Evolutionary conservation across 92 coral and sea anemone genomes (phyloP).

Genomic region (Phymanthus crucifer): DNA sequence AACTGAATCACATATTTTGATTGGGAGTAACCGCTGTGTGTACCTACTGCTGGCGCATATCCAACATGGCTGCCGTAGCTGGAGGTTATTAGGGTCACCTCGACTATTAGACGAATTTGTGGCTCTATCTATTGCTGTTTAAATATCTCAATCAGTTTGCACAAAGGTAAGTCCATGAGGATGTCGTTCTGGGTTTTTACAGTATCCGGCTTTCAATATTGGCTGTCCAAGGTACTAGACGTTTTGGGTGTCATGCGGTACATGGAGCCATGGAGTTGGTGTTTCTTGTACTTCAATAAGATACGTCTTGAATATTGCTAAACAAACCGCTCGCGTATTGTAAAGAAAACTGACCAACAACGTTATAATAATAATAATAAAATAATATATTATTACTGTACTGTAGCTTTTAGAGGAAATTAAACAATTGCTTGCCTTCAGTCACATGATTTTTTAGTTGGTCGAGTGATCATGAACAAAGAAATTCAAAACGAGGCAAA

Average conservation of each 20-base stretch:
- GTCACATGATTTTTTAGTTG: too few relatives aligned
- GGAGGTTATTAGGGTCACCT: constrained; percentile 6
- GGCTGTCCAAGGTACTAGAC: background rate
- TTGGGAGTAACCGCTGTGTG: constrained; percentile 23
- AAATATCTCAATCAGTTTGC: background rate
- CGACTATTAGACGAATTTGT: background rate
- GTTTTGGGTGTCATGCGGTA: too few relatives aligned
- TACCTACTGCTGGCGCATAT: background rate
- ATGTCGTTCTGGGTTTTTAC: background rate
- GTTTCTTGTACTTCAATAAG: background rate
- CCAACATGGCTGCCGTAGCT: background rate
- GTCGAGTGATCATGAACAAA: too few relatives aligned
- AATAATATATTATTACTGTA: too few relatives aligned
- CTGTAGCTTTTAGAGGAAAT: too few relatives aligned
- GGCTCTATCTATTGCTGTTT: background rate
- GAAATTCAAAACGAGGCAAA: too few relatives aligned
- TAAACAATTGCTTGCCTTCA: too few relatives aligned
- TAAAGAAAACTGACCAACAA: background rate
- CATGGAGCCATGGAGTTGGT: background rate
- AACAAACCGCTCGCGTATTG: background rate
- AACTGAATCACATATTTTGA: background rate
- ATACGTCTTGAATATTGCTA: background rate
- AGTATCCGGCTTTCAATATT: background rate
- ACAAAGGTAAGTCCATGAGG: background rate
- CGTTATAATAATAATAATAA: too few relatives aligned